Conservation (phyloP, 2,888 invertebrate species). For the Drosophila imparisetae region DNA sequence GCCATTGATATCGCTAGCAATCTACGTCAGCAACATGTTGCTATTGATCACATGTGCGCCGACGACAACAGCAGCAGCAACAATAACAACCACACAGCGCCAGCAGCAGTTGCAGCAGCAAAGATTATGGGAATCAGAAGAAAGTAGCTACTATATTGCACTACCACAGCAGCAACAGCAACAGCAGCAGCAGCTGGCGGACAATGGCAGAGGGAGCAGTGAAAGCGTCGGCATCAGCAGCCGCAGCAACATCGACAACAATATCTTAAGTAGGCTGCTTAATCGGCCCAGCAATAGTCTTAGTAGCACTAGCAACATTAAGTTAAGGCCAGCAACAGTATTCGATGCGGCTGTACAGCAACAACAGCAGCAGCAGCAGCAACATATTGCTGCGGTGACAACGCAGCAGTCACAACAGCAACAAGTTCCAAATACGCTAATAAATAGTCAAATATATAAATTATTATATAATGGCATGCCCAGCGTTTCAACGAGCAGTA, state of each 20-base stretch:
- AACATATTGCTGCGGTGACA: constrained; percentile 46
- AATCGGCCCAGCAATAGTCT: constrained; percentile 67
- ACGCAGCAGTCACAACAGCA: constrained; percentile 74
- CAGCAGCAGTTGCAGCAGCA: constrained; percentile 40
- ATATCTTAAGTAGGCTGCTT: constrained; percentile 79
- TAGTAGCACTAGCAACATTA: constrained; percentile 71
- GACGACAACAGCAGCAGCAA: constrained; percentile 66
- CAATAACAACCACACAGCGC: constrained; percentile 50
- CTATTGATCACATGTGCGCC: constrained; percentile 83
- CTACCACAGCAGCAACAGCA: constrained; percentile 52
- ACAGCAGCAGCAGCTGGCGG: constrained; percentile 34
- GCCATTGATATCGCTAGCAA: constrained; percentile 84
- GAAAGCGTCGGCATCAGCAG: constrained; percentile 54
- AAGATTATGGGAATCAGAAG: constrained; percentile 46
- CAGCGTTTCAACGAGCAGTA: constrained; percentile 62
- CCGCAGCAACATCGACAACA: constrained; percentile 63
- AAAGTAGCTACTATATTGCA: constrained; percentile 63
- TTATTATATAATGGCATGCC: constrained; percentile 68
- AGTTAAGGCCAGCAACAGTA: constrained; percentile 81
- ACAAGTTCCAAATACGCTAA: constrained; percentile 84
- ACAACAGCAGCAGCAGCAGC: constrained; percentile 41
- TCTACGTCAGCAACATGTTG: constrained; percentile 83
- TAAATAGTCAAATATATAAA: constrained; percentile 84
- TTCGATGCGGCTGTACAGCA: constrained; percentile 64
- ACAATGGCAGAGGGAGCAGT: constrained; percentile 66